Conservation (phyloP, 2,797 vertebrate genomes). For the Esox lucius region DNA sequence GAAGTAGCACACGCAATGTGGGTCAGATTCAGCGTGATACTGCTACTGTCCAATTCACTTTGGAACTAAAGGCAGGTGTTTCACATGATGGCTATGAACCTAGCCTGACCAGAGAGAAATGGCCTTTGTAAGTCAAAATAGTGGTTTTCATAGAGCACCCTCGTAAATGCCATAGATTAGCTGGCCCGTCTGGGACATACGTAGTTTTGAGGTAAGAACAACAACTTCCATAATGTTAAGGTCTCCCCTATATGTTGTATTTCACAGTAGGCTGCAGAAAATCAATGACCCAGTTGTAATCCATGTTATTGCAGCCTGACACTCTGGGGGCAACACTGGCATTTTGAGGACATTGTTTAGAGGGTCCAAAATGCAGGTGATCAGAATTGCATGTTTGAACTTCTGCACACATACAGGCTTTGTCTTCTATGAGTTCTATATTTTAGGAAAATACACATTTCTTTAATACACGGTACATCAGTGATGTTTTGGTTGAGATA, state of each 20-base stretch:
- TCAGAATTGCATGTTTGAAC: background rate
- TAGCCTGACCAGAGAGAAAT: background rate
- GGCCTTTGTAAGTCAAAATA: constrained; percentile 10
- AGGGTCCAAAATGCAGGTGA: background rate
- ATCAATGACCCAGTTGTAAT: constrained; percentile 37
- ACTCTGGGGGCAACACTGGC: constrained; percentile 2
- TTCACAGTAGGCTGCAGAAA: constrained; percentile 35
- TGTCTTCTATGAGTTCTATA: background rate
- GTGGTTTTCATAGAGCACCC: constrained; percentile 13
- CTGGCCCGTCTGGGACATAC: background rate
- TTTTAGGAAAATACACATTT: background rate
- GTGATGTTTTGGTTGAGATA: background rate
- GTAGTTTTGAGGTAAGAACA: background rate
- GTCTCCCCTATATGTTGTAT: constrained; percentile 17
- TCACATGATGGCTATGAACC: background rate
- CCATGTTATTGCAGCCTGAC: constrained; percentile 43
- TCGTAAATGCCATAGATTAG: background rate
- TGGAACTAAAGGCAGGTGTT: too few relatives aligned
- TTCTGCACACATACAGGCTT: background rate
- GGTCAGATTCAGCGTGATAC: background rate
- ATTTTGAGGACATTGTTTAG: background rate
- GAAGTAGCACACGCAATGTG: background rate
- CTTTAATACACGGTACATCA: too few relatives aligned
- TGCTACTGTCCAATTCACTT: too few relatives aligned
- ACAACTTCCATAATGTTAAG: background rate